Evolutionary conservation across 2,797 vertebrate genomes (phyloP), one percentile per base, ranked within the genome.

Genomic region (Todus mexicanus): DNA sequence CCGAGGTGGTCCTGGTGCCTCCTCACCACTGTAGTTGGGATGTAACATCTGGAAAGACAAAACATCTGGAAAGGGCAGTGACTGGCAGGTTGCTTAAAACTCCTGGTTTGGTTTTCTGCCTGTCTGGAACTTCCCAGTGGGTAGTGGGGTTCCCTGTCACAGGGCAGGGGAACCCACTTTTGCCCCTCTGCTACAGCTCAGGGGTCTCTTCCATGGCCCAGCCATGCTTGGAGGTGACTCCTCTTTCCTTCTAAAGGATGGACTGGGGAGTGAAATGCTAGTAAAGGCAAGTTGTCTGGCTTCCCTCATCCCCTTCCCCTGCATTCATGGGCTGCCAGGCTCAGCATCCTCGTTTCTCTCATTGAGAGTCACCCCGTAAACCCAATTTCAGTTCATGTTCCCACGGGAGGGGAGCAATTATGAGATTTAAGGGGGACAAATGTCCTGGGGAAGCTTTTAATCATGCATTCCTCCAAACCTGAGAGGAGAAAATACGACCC

Each of bases 111-210:
- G 5, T 68, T 43, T 86, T 59, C 29, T 3, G 1, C 47, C 54
- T 51, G 7, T 26, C 48, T 83, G 73, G 48, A 63, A n/a, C n/a
- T n/a, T n/a, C n/a, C n/a, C n/a, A n/a, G n/a, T n/a, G n/a, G n/a
- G n/a, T n/a, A n/a, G n/a, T n/a, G n/a, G n/a, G n/a, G n/a, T n/a
- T n/a, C n/a, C n/a, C n/a, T n/a, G n/a, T n/a, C n/a, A n/a, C n/a
- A n/a, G n/a, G n/a, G n/a, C n/a, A n/a, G n/a, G n/a, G n/a, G n/a
- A 64, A 73, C 21, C 27, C 10, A 6, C 27, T 77, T 74, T 29
- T 7, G 2, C 7, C n/a, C 18, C 5, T n/a, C 27, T 71, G 43
- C 22, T 1, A 0, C n/a, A 43, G 40, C 21, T 33, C 5, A 1
- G 33, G 43, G 38, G 6, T 64, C 23, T 59, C 20, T 76, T 53